Evolutionary conservation across 2,888 invertebrate genomes (phyloP).

Genomic region (Drosophila nr. medialis): DNA sequence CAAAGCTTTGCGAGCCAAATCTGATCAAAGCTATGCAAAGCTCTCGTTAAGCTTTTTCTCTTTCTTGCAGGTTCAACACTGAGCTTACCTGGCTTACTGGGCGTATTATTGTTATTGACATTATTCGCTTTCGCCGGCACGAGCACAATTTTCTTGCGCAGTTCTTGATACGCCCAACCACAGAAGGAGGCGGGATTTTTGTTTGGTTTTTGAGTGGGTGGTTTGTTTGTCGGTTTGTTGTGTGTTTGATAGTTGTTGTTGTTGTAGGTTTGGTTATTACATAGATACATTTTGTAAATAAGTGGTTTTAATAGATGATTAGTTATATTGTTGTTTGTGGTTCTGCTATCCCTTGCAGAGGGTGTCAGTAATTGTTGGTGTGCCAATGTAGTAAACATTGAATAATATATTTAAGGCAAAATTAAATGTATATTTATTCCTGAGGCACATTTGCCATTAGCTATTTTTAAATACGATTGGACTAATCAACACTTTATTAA

Average conservation of each 20-base stretch:
- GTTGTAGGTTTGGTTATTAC: constrained; percentile 49
- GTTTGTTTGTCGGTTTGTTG: constrained; percentile 20
- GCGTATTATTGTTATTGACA: constrained; percentile 76
- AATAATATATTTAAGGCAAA: not conserved
- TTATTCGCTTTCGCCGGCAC: constrained; percentile 80
- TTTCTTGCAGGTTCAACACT: constrained; percentile 41
- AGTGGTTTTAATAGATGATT: constrained; percentile 61
- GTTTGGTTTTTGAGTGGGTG: constrained; percentile 22
- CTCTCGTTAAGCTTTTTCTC: constrained; percentile 51
- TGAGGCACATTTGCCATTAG: not conserved
- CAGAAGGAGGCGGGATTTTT: constrained; percentile 13
- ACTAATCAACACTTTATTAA: not conserved
- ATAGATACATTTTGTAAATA: constrained; percentile 59
- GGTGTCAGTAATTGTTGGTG: not conserved
- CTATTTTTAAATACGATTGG: not conserved
- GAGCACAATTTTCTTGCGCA: constrained; percentile 84
- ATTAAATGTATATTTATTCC: not conserved
- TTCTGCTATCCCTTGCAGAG: constrained; percentile 1
- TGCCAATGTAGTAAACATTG: not conserved
- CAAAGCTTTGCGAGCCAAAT: constrained; percentile 52
- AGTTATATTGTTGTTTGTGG: constrained; percentile 41
- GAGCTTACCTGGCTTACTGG: constrained; percentile 83
- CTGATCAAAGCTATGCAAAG: constrained; percentile 58
- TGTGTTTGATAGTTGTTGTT: constrained; percentile 31
- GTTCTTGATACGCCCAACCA: constrained; percentile 60